phyloP scores from a whole-genome alignment of 2,797 vertebrate genomes.

The Malacoctenus gilli region DNA sequence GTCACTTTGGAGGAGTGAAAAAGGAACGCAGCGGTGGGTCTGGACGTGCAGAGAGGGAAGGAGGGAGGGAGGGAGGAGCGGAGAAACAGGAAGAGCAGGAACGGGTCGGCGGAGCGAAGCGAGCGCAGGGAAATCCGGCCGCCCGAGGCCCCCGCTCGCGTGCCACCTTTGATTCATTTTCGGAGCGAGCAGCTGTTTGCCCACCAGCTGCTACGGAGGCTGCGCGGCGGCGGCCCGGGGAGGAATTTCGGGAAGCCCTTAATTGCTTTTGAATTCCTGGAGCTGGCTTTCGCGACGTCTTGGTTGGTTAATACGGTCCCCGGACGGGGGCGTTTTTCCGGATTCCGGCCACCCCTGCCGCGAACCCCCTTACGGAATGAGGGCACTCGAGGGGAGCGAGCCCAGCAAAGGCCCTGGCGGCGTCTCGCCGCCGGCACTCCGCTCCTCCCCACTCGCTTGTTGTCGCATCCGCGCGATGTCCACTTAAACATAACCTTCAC shows the following conservation, averaged over 20 bases:
- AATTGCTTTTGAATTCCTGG: conserved; percentile 44
- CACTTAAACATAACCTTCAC: too few species aligned
- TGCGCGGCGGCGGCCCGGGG: conserved; percentile 1
- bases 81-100: conserved; percentile 49
- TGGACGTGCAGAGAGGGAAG: background rate
- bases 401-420: too few species aligned
- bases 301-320: conserved; percentile 58
- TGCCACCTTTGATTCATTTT: conserved; percentile 58
- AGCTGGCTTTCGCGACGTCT: conserved; percentile 42
- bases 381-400: too few species aligned
- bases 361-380: conserved; percentile 25
- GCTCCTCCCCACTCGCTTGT: too few species aligned
- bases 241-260: conserved; percentile 42
- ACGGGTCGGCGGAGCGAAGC: conserved; percentile 24
- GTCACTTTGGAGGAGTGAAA: background rate
- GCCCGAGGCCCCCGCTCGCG: conserved; percentile 7
- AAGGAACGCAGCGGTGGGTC: too few species aligned
- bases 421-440: too few species aligned
- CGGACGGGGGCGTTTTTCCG: conserved; percentile 56
- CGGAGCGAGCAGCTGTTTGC: conserved; percentile 11
- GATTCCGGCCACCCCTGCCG: conserved; percentile 49
- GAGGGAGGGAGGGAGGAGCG: conserved; percentile 16
- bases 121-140: conserved; percentile 63
- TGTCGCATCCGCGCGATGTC: too few species aligned
- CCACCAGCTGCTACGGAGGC: conserved; percentile 10